These are phyloP conservation scores for Uloborus plumipes DNA, from an alignment of 2,888 invertebrate genomes.

Conservation along the genomic window DNA sequence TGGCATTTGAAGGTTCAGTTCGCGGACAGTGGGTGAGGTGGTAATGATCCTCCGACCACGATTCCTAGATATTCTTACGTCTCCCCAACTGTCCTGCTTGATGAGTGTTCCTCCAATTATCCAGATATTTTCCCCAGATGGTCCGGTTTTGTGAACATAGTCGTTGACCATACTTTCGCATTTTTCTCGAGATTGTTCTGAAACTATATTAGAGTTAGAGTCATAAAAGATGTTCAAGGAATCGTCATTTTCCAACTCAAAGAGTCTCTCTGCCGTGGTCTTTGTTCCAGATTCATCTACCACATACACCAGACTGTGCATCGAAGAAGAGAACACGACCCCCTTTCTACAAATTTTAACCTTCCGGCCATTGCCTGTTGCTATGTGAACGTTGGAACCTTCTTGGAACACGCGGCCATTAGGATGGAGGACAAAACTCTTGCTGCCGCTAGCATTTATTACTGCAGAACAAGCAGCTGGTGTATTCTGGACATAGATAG, in stretches of 20 bases:
- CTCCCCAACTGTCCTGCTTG: conserved; percentile 63
- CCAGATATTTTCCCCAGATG: conserved; percentile 82
- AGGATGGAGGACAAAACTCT: conserved; percentile 86
- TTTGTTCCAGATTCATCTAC: conserved; percentile 91
- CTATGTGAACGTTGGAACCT: conserved; percentile 71
- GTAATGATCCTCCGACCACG: conserved; percentile 87
- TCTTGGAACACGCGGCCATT: conserved; percentile 79
- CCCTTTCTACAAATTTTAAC: conserved; percentile 96
- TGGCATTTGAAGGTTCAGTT: conserved; percentile 86
- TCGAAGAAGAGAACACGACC: conserved; percentile 89
- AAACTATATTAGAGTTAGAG: conserved; percentile 82
- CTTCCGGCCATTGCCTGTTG: conserved; percentile 39
- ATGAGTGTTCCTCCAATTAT: conserved; percentile 52
- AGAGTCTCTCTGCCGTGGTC: conserved; percentile 88
- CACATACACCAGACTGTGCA: conserved; percentile 87
- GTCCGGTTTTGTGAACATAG: not conserved
- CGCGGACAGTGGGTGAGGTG: conserved; percentile 85
- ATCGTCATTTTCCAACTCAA: conserved; percentile 86
- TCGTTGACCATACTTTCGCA: conserved; percentile 73
- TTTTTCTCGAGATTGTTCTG: conserved; percentile 82
- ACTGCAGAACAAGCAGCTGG: conserved; percentile 79
- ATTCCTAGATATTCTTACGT: conserved; percentile 78
- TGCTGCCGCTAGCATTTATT: conserved; percentile 83
- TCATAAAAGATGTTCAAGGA: conserved; percentile 87
- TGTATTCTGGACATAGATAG: conserved; percentile 81